Evolutionary conservation across 2,888 invertebrate genomes (phyloP).

Genomic region (Netelia virgata): DNA sequence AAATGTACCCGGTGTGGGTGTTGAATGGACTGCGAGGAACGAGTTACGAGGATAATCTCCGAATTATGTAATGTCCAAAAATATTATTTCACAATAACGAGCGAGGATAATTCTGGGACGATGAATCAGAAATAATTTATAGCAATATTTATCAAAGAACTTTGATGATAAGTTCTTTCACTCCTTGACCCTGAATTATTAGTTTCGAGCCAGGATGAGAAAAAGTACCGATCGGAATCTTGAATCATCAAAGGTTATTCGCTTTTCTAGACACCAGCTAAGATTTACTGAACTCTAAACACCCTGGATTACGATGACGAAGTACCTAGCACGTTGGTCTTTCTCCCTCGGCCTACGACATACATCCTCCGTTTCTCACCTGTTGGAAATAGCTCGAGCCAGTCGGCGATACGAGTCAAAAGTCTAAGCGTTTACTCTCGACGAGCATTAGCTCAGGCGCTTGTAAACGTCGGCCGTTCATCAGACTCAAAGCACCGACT

Average conservation of each 20-base stretch:
- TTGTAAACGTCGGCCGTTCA: constrained; percentile 31
- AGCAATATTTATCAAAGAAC: not conserved
- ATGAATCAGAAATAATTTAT: not conserved
- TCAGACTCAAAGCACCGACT: not conserved
- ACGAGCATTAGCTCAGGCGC: not conserved
- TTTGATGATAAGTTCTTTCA: not conserved
- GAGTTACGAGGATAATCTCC: not conserved
- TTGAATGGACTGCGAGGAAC: not conserved
- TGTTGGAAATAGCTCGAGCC: not conserved
- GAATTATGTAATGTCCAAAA: not conserved
- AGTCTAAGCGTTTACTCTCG: constrained; percentile 14
- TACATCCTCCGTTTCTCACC: not conserved
- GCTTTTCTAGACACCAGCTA: not conserved
- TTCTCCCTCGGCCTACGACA: not conserved
- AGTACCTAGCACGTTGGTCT: not conserved
- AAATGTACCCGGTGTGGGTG: no score
- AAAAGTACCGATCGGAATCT: constrained; percentile 4
- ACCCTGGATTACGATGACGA: constrained; percentile 28
- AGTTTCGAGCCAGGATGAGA: constrained; percentile 2
- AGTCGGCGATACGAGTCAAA: not conserved
- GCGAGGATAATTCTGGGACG: not conserved
- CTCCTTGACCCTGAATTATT: constrained; percentile 18
- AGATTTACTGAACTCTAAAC: constrained; percentile 41
- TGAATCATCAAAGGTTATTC: not conserved
- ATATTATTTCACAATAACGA: not conserved